A percentile compares a stretch with the other conserved stretches of the same genome.
phyloP scores from a whole-genome alignment of 2,113 vertebrate species.

The Bostrychus sinensis region DNA sequence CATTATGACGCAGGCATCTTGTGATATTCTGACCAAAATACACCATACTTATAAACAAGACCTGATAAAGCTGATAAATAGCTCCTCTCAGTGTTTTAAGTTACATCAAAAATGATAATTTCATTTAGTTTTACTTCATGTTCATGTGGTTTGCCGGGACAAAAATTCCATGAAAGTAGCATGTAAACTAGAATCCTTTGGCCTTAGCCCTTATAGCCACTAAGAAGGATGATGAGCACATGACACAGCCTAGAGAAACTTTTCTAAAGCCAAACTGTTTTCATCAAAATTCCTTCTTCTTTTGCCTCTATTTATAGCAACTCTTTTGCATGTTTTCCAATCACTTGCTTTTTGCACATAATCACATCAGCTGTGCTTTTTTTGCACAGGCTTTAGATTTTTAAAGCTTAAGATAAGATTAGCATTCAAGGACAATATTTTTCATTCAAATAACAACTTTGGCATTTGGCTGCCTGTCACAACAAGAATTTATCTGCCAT shows the following conservation, averaged over 20 bases:
- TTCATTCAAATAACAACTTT: background rate
- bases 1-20: background rate
- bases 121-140: constrained; percentile 20
- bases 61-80: background rate
- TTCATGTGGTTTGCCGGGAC: constrained; percentile 18
- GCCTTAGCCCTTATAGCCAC: constrained; percentile 23
- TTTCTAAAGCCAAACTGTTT: constrained; percentile 39
- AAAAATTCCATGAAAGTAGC: constrained; percentile 36
- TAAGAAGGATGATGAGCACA: constrained; percentile 51
- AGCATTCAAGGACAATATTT: background rate
- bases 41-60: constrained; percentile 1
- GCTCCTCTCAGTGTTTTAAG: background rate
- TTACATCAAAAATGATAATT: background rate
- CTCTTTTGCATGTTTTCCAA: constrained; percentile 11
- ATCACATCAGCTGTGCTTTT: constrained; percentile 13
- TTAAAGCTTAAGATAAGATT: background rate
- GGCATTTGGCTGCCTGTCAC: background rate
- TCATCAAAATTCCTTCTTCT: background rate
- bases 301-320: constrained; percentile 18
- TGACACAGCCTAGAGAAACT: constrained; percentile 36
- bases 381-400: constrained; percentile 13
- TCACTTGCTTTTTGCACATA: constrained; percentile 20
- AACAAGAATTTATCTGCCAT: background rate
- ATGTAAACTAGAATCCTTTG: constrained; percentile 28
- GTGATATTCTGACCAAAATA: constrained; percentile 2